Base-by-base conservation (phyloP, 2,797 vertebrate species). In the Pseudomugil gertrudae region DNA sequence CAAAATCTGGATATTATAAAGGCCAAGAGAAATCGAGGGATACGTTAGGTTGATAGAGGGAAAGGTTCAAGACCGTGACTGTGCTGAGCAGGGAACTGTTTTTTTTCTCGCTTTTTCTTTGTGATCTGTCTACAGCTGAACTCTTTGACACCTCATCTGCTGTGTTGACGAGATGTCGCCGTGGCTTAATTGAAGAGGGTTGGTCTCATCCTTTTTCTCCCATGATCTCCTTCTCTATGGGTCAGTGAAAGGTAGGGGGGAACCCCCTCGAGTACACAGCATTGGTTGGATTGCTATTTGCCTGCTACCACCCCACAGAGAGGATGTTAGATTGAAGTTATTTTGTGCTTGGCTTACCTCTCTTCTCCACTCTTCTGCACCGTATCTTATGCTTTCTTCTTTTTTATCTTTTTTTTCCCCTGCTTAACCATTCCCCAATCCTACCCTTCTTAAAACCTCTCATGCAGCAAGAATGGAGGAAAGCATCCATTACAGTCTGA, bases 181-280 rank as follows among this genome's bases (percentile, higher is more conserved):
- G 78, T 83, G 73, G 90, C 92, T 93, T 94, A 94, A 94, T 93
- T 94, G 91, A 94, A 94, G 90, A 87, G 86, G 91, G 89, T 91
- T 94, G 91, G 91, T 90, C 90, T 94, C 90, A 86, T 92, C 88
- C 88, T 87, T 84, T 87, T 86, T 92, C 89, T 90, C 89, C 80
- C 92, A 85, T 88, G 84, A 92, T 93, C 87, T 89, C 89, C 88
- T 93, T 90, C 88, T 93, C 90, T 75, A 90, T 90, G 90, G 90
- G 87, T 93, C 94, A 94, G 75, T 89, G 89, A 78, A 90, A 91
- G 90, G 85, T 90, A 88, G 88, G 88, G 19, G 87, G 84, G 74
- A 81, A 80, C 79, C 88, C 90, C 88, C 91, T 86, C 38, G 83
- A 85, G 90, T 90, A 87, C 72, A 60, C 68, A 56, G 85, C 87